Conservation (phyloP, 2,797 vertebrate genomes). For the Balearica regulorum region DNA sequence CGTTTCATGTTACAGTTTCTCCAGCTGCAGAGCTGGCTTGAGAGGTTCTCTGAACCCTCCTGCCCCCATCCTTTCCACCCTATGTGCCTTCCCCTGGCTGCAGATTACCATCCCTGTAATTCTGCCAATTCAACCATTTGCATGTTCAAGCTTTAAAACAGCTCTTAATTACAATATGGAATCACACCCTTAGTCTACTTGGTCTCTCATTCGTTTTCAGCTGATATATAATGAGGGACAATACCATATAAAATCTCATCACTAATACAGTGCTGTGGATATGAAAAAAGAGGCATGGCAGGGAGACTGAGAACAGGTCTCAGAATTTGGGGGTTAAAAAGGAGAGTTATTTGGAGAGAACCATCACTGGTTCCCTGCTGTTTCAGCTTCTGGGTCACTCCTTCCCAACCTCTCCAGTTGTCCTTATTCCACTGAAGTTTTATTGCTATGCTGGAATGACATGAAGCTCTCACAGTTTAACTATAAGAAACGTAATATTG, state of each 20-base stretch:
- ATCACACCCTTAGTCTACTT: background rate
- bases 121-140: background rate
- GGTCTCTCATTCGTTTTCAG: background rate
- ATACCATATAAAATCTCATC: background rate
- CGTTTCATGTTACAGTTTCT: conserved; percentile 28
- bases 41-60: conserved; percentile 10
- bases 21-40: conserved; percentile 18
- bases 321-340: background rate
- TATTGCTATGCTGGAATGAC: conserved; percentile 13
- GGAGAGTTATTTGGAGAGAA: background rate
- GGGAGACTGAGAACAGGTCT: background rate
- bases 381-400: background rate
- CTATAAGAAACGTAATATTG: conserved; percentile 38
- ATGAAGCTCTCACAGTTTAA: background rate
- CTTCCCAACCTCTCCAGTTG: background rate
- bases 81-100: background rate
- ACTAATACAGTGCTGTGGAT: background rate
- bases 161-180: background rate
- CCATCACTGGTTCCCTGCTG: background rate
- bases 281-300: background rate
- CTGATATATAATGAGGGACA: background rate
- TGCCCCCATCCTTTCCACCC: background rate
- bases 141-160: background rate
- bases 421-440: conserved; percentile 22
- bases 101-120: background rate